Conservation (phyloP, 1,140 invertebrate species). For the Ephestia elutella region DNA sequence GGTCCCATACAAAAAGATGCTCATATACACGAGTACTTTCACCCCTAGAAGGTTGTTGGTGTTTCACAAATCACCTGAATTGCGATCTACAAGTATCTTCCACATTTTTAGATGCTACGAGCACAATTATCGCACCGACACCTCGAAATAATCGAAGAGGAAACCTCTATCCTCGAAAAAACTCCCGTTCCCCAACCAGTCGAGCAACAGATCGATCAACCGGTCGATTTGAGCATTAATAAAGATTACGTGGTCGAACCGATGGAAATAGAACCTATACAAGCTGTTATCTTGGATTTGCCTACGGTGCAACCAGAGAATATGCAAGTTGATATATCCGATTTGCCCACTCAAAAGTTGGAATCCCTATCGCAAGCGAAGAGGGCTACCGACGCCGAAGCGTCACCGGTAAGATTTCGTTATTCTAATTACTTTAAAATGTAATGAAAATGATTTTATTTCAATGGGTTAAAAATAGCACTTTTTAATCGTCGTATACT, state of each 20-base stretch:
- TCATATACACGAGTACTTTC: no score
- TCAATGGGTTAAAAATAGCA: no score
- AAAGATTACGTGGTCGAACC: neutral
- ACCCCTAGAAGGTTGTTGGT: no score
- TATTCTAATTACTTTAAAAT: no score
- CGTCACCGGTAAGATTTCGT: neutral
- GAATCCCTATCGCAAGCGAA: conserved; percentile 27
- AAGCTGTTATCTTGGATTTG: neutral
- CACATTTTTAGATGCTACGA: conserved; percentile 16
- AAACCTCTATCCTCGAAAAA: conserved; percentile 6
- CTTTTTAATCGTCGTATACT: no score
- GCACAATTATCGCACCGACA: conserved; percentile 8
- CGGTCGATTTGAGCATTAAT: neutral
- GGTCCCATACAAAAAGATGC: no score
- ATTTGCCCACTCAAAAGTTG: conserved; percentile 45
- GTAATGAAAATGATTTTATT: no score
- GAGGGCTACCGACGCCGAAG: conserved; percentile 15
- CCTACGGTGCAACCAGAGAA: no score
- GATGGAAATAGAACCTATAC: conserved; percentile 1
- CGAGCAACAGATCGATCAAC: conserved; percentile 13
- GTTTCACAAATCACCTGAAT: no score
- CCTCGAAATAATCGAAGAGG: conserved; percentile 27
- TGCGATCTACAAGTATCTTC: no score
- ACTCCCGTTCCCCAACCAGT: neutral
- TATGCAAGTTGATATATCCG: conserved; percentile 24